A percentile compares a stretch with the other conserved stretches of the same genome.
Evolutionary conservation across 2,113 vertebrate genomes (phyloP).

Genomic region (Rhinopomastus cyanomelas): DNA sequence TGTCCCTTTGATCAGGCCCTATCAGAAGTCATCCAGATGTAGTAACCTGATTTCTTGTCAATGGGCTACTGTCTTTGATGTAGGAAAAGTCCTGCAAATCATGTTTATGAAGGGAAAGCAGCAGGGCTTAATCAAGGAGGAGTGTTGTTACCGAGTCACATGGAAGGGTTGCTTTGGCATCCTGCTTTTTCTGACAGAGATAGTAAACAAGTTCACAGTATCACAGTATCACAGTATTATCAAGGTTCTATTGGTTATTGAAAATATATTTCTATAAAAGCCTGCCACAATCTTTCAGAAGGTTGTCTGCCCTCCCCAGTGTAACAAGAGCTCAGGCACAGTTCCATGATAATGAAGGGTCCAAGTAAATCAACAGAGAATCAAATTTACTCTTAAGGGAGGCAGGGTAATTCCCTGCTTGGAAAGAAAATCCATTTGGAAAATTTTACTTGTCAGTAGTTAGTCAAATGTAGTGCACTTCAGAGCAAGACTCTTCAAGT

Average conservation of each 20-base stretch:
- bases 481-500: background rate
- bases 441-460: conserved; percentile 4
- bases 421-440: conserved; percentile 1
- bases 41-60: conserved; percentile 82
- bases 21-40: conserved; percentile 79
- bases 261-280: conserved; percentile 34
- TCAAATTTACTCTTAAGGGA: background rate
- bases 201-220: conserved; percentile 6
- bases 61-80: conserved; percentile 86
- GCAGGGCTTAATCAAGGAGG: conserved; percentile 23
- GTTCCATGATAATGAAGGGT: background rate
- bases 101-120: conserved; percentile 80
- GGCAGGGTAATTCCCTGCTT: background rate
- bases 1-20: conserved; percentile 88
- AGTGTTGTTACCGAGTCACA: conserved; percentile 21
- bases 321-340: conserved; percentile 24
- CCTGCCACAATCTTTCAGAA: background rate
- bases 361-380: conserved; percentile 52
- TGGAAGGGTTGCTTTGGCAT: background rate
- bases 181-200: background rate
- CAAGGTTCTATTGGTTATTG: too few species aligned
- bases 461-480: background rate
- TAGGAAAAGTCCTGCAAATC: conserved; percentile 73
- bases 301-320: background rate
- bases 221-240: too few species aligned